phyloP scores from a whole-genome alignment of 1,140 invertebrate genomes.

The Hyphantria cunea region DNA sequence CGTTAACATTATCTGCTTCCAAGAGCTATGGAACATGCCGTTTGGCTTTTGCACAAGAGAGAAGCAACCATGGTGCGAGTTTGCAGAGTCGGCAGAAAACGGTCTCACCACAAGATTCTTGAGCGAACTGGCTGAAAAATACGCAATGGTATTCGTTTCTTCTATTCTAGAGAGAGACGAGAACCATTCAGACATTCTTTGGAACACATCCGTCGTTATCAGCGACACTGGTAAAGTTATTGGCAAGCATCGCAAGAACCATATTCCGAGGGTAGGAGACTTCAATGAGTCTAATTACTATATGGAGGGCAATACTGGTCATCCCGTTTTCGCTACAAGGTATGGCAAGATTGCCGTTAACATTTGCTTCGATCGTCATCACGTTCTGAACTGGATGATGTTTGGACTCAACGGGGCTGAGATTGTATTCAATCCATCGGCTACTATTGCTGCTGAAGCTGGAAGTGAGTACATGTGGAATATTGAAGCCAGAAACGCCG shows the following conservation, averaged over 20 bases:
- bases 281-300: conserved; percentile 99
- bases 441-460: conserved; percentile 87
- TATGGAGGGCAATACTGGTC: conserved; percentile 97
- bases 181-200: conserved; percentile 93
- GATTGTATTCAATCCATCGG: conserved; percentile 99
- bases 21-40: conserved; percentile 99
- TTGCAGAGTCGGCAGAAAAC: conserved; percentile 95
- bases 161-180: conserved; percentile 97
- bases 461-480: conserved; percentile 98
- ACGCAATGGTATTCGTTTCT: conserved; percentile 98
- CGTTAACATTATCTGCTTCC: conserved; percentile 97
- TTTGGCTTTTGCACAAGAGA: conserved; percentile 99
- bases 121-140: conserved; percentile 89
- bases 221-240: conserved; percentile 93
- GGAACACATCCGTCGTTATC: conserved; percentile 98
- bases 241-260: conserved; percentile 98
- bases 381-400: conserved; percentile 99
- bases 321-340: conserved; percentile 95
- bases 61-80: conserved; percentile 98
- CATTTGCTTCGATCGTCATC: conserved; percentile 98
- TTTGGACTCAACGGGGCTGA: conserved; percentile 98
- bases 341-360: conserved; percentile 96
- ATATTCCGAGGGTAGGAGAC: conserved; percentile 98
- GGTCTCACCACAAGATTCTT: conserved; percentile 95
- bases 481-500: conserved; percentile 97